phyloP scores from a whole-genome alignment of 2,113 vertebrate genomes.

The Apeltes quadracus region DNA sequence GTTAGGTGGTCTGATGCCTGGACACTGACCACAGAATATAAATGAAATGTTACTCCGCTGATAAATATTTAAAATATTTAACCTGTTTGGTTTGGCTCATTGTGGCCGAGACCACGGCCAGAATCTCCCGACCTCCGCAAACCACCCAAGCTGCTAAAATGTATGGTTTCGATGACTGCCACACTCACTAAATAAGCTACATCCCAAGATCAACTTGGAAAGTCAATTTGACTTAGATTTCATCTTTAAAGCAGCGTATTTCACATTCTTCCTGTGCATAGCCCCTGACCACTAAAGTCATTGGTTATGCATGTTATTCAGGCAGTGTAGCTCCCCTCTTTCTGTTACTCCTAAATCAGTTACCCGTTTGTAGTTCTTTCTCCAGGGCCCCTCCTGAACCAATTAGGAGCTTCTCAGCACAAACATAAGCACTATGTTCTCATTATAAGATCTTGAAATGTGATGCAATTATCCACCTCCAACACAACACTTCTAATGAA shows the following conservation, averaged over 20 bases:
- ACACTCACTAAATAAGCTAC: neutral
- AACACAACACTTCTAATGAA: neutral
- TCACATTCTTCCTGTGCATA: neutral
- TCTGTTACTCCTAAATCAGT: slow-evolving; percentile 1
- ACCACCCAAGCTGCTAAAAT: neutral
- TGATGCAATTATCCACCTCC: neutral
- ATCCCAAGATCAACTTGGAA: neutral
- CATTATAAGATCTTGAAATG: neutral
- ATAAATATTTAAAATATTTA: slow-evolving; percentile 3
- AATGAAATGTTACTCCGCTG: slow-evolving; percentile 7
- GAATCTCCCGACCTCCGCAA: too few relatives aligned
- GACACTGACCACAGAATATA: slow-evolving; percentile 27
- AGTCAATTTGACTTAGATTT: slow-evolving; percentile 5
- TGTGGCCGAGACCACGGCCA: too few relatives aligned
- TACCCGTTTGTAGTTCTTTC: slow-evolving; percentile 1
- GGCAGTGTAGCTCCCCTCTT: slow-evolving; percentile 1
- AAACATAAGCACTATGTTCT: neutral
- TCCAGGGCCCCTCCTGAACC: neutral
- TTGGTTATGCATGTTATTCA: slow-evolving; percentile 4
- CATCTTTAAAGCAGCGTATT: slow-evolving; percentile 7
- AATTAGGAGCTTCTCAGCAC: neutral
- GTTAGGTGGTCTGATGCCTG: neutral
- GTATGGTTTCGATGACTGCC: neutral
- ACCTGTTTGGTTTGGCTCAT: neutral
- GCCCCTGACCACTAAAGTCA: slow-evolving; percentile 13